Conservation (phyloP, 2,888 invertebrate species). For the Drosophila tripunctata region DNA sequence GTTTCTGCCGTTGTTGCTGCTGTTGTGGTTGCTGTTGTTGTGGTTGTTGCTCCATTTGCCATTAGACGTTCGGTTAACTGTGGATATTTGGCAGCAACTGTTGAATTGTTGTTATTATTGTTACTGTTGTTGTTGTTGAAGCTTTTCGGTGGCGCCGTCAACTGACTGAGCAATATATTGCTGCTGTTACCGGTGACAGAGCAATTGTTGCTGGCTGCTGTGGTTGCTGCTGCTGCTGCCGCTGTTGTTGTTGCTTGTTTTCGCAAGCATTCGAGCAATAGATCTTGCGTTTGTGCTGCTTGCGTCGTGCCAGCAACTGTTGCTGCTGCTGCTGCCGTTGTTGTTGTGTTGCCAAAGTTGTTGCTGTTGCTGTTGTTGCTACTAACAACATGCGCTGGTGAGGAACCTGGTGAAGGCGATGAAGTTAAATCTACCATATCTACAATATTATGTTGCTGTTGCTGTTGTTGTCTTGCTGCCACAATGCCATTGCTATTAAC, state of each 20-base stretch:
- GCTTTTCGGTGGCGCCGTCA: constrained; percentile 66
- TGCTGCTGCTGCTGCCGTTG: constrained; percentile 17
- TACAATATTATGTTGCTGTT: constrained; percentile 65
- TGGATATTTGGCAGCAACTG: constrained; percentile 69
- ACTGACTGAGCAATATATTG: constrained; percentile 67
- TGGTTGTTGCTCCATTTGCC: constrained; percentile 65
- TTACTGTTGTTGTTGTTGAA: constrained; percentile 51
- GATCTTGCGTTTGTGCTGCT: constrained; percentile 21
- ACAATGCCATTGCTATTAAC: constrained; percentile 51
- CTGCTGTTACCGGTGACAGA: constrained; percentile 16
- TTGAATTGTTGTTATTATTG: constrained; percentile 31
- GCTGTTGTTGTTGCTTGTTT: constrained; percentile 36
- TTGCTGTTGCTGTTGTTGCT: constrained; percentile 15
- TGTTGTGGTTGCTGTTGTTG: constrained; percentile 9
- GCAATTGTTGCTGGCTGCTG: constrained; percentile 38
- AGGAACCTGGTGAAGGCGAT: constrained; percentile 82
- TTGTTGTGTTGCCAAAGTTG: constrained; percentile 8
- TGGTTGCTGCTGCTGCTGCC: constrained; percentile 20
- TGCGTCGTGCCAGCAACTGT: neutral
- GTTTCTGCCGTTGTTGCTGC: constrained; percentile 6
- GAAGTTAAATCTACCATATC: constrained; percentile 83
- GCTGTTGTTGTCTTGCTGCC: constrained; percentile 10
- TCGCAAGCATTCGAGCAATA: constrained; percentile 45
- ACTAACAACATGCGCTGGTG: constrained; percentile 68
- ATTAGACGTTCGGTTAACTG: constrained; percentile 78